phyloP scores from a whole-genome alignment of 2,113 vertebrate genomes.

The Saguinus imperator region DNA sequence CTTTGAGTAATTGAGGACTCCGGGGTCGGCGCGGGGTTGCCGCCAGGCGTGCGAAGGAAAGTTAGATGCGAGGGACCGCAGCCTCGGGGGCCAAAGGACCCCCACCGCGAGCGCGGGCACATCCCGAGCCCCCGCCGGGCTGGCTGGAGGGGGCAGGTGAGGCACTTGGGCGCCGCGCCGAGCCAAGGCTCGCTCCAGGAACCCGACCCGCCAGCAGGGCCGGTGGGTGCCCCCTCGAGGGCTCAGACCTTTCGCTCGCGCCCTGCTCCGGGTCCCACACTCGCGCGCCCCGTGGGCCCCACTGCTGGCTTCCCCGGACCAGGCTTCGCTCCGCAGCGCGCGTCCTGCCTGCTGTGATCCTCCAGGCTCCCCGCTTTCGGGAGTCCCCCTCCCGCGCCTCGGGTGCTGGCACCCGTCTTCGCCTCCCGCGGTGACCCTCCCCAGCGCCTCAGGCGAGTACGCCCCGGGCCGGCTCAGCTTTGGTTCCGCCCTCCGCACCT shows the following conservation, averaged over 20 bases:
- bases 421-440: not conserved
- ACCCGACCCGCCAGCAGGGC: not conserved
- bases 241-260: not conserved
- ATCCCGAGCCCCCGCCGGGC: not conserved
- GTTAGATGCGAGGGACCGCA: not conserved
- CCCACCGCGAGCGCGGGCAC: not conserved
- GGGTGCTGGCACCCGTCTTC: not conserved
- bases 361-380: not conserved
- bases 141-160: not conserved
- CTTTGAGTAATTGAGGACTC: conserved; percentile 30
- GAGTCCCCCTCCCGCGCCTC: not conserved
- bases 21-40: not conserved
- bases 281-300: not conserved
- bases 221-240: not conserved
- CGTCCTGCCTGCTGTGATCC: conserved; percentile 53
- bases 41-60: not conserved
- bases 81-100: not conserved
- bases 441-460: not conserved
- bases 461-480: not conserved
- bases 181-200: not conserved
- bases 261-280: not conserved
- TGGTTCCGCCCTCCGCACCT: not conserved
- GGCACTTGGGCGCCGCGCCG: conserved; percentile 52
- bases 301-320: not conserved
- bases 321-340: not conserved